phyloP scores from a whole-genome alignment of 2,888 invertebrate species.

The Fragum fragum region DNA sequence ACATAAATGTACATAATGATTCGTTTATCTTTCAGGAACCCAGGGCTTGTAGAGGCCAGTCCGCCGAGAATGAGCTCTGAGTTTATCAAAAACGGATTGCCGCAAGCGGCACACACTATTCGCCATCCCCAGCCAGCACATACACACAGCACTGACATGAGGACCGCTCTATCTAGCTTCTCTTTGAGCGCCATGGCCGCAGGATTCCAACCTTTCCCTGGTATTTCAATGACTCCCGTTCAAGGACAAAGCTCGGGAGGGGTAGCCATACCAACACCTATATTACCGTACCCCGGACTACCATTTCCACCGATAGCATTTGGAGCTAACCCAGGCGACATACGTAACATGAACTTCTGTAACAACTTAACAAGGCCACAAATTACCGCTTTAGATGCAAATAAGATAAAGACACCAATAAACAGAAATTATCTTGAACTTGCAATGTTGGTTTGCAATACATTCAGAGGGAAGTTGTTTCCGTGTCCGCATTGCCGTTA shows the following conservation, averaged over 20 bases:
- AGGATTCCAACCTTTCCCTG: slow-evolving; percentile 66
- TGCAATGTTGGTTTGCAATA: slow-evolving; percentile 84
- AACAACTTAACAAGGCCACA: slow-evolving; percentile 72
- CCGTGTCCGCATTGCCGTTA: slow-evolving; percentile 86
- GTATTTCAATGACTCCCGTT: slow-evolving; percentile 58
- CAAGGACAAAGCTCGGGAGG: slow-evolving; percentile 57
- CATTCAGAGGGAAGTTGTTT: slow-evolving; percentile 82
- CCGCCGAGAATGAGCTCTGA: slow-evolving; percentile 19
- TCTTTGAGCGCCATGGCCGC: slow-evolving; percentile 62
- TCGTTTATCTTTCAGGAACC: slow-evolving; percentile 40
- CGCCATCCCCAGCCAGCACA: slow-evolving; percentile 66
- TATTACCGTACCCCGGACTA: slow-evolving; percentile 74
- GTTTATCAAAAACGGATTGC: slow-evolving; percentile 21
- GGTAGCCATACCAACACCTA: slow-evolving; percentile 68
- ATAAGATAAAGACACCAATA: slow-evolving; percentile 79
- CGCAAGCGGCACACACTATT: slow-evolving; percentile 13
- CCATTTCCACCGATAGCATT: slow-evolving; percentile 46
- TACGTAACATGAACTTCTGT: slow-evolving; percentile 68
- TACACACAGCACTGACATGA: slow-evolving; percentile 51
- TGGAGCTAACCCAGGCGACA: slow-evolving; percentile 54
- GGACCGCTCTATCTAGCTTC: slow-evolving; percentile 62
- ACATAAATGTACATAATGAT: too few species aligned
- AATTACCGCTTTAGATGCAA: slow-evolving; percentile 67
- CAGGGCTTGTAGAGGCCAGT: slow-evolving; percentile 19
- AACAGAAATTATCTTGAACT: slow-evolving; percentile 82